phyloP scores from a whole-genome alignment of 2,113 vertebrate species.

The Strix aluco region DNA sequence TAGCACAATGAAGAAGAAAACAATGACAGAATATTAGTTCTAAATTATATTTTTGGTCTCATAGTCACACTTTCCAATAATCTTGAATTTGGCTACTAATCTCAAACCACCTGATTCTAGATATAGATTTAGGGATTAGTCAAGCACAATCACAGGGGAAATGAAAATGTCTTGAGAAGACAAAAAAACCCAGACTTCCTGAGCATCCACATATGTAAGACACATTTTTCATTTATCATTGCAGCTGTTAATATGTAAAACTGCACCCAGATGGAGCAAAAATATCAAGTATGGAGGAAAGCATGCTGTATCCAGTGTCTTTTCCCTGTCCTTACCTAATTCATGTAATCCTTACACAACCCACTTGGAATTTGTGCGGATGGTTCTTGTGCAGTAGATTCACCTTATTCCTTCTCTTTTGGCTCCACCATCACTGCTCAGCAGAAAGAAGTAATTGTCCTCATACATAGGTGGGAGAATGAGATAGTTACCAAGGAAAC shows the following conservation, averaged over 20 bases:
- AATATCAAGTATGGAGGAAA: not conserved
- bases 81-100: not conserved
- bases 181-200: not conserved
- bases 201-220: not conserved
- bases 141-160: not conserved
- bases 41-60: not conserved
- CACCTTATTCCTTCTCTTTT: not conserved
- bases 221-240: not conserved
- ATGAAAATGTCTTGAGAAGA: not conserved
- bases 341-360: not conserved
- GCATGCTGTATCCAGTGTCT: not conserved
- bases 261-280: not conserved
- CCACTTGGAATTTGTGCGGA: not conserved
- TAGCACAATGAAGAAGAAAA: not conserved
- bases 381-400: not conserved
- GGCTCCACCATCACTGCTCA: not conserved
- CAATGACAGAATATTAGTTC: not conserved
- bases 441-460: conserved; percentile 52
- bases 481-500: conserved; percentile 64
- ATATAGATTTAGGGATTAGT: not conserved
- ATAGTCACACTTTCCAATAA: not conserved
- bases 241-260: not conserved
- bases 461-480: conserved; percentile 34
- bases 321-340: not conserved
- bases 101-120: not conserved